Evolutionary conservation across 1,140 invertebrate genomes (phyloP), one percentile per base, ranked within the genome.

Genomic region (Schlechtendalia chinensis): DNA sequence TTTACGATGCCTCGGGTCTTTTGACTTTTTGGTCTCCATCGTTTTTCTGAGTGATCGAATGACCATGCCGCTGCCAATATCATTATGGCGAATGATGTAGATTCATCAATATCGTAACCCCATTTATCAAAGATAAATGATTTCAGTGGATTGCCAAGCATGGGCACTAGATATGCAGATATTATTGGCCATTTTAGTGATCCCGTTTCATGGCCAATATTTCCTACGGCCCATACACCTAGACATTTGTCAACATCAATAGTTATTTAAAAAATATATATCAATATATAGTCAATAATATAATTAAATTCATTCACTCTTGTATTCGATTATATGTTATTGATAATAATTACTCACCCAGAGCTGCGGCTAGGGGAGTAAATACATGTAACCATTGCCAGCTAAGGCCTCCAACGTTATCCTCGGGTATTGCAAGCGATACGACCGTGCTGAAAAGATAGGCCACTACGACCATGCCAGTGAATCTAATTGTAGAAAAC

Each of bases 171-270:
- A 82, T 92, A 92, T 0, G 95, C 91, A 2, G 89, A 90, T 1
- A 91, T 47, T 0, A 96, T 84, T 0, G 94, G 88, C 83, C 89
- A 87, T 87, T 89, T 90, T 22, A 94, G 86, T 0, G 87, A 86
- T 12, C 93, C 93, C 83, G 89, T 86, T 85, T 96, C 91, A 63
- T 91, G 88, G 0, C 96, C 95, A 84, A 97, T 92, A 84, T 97
- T 98, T 17, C 94, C 95, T 16, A 97, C 93, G 1, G 91, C 87
- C 91, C 95, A 94, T 0, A 96, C 92, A 84, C 94, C 95, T 95
- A 84, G 61, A 85, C 86, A 45, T 47, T 0, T 5, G 22, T 45
- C 39, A 47, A 67, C 12, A 67, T 45, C n/a, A 16, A 47, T 47
- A 67, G 17, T 2, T 69, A 24, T 4, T 39, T n/a, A n/a, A n/a